phyloP scores from a whole-genome alignment of 2,888 invertebrate species.

The Laothoe populi region DNA sequence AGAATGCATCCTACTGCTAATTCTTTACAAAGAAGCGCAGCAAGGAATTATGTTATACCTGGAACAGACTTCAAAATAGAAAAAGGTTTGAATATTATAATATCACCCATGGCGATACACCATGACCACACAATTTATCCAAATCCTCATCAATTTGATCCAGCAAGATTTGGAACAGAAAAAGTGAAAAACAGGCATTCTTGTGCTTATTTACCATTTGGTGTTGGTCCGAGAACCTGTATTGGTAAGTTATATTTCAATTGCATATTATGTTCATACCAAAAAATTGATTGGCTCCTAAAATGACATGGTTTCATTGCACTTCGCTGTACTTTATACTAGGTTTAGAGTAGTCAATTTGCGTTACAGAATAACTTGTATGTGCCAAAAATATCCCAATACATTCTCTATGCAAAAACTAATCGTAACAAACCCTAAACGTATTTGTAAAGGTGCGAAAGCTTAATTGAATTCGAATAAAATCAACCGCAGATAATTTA shows the following conservation, averaged over 20 bases:
- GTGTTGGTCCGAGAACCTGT: constrained; percentile 62
- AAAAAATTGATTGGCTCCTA: too few species aligned
- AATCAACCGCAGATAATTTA: too few species aligned
- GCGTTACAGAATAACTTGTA: too few species aligned
- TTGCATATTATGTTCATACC: neutral
- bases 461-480: too few species aligned
- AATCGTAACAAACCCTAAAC: too few species aligned
- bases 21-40: constrained; percentile 53
- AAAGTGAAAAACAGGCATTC: constrained; percentile 47
- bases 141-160: constrained; percentile 66
- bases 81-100: constrained; percentile 49
- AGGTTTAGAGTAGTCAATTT: too few species aligned
- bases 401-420: too few species aligned
- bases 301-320: too few species aligned
- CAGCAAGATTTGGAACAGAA: constrained; percentile 63
- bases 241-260: constrained; percentile 47
- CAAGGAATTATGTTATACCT: constrained; percentile 50
- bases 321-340: too few species aligned
- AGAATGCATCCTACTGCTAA: constrained; percentile 65
- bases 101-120: constrained; percentile 59
- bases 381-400: too few species aligned
- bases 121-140: constrained; percentile 61
- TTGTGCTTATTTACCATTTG: constrained; percentile 61
- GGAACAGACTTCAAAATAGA: constrained; percentile 50
- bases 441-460: too few species aligned